Evolutionary conservation across 2,888 invertebrate genomes (phyloP), one percentile per base, ranked within the genome.

Genomic region (Eristalis tenax): DNA sequence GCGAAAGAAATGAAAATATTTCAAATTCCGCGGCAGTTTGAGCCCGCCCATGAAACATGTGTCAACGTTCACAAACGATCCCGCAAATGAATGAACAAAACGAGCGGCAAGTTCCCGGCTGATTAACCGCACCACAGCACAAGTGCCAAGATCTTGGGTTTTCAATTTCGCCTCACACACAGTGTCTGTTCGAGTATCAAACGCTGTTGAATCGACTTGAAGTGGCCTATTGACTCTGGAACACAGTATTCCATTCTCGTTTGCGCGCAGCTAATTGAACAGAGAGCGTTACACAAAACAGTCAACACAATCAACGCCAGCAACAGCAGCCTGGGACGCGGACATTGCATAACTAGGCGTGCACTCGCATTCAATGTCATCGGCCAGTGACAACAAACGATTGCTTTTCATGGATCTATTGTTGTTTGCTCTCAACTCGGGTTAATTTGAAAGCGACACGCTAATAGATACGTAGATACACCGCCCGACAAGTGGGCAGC

Each of bases 361-460:
- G 26, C 65, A 66, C 73, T 80, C 61, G 61, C 73, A 74, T 38
- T 80, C 73, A 61, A 63, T 80, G 61, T 68, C 68, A 68, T 66
- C 59, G 22, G 43, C 23, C 28, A 26, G 13, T 23, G 79, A 22
- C 61, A 26, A 68, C 38, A 35, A 38, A 38, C 63, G 73, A n/a
- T 50, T 38, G 50, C 13, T 50, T 50, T 68, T 68, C 73, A 80
- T 73, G 22, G 26, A 32, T 5, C n/a, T 43, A 23, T 35, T 69
- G 22, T 69, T 69, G 23, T 69, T 38, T 50, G 35, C 22, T 63
- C 23, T 26, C 18, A 43, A 71, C 23, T 71, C n/a, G 26, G 1
- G 40, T 35, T 18, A 59, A 59, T 38, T 38, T 32, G 40, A 32
- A 63, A 18, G 35, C 35, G 32, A 32, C 32, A 32, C 8, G 32